phyloP scores from a whole-genome alignment of 2,888 invertebrate genomes.

The Tetragonula carbonaria region DNA sequence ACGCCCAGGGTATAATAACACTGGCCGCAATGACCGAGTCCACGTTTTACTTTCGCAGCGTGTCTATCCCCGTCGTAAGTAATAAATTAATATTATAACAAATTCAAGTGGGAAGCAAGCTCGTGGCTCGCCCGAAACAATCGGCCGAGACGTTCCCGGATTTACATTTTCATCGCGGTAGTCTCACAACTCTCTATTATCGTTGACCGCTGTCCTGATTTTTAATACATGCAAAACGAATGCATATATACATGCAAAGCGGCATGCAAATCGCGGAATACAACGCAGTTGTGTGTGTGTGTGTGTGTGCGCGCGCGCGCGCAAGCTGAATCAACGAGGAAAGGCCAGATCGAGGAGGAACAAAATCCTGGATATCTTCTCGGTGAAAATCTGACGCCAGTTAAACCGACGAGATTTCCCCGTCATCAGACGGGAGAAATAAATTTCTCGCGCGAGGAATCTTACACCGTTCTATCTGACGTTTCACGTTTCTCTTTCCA shows the following conservation, averaged over 20 bases:
- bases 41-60: background rate
- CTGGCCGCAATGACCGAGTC: no score
- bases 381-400: background rate
- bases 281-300: background rate
- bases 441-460: background rate
- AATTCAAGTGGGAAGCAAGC: background rate
- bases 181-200: constrained; percentile 38
- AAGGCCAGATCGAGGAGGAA: background rate
- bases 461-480: background rate
- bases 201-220: constrained; percentile 50
- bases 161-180: constrained; percentile 40
- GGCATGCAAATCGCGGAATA: constrained; percentile 50
- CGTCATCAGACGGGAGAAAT: background rate
- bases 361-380: constrained; percentile 27
- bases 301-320: background rate
- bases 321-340: background rate
- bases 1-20: background rate
- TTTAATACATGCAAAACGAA: constrained; percentile 61
- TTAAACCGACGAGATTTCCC: background rate
- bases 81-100: constrained; percentile 5
- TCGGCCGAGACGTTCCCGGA: background rate
- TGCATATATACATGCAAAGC: constrained; percentile 49
- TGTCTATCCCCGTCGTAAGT: background rate
- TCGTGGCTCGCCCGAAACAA: background rate
- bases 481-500: background rate